phyloP scores from a whole-genome alignment of 2,113 vertebrate genomes.

The Lampris megalopsis region DNA sequence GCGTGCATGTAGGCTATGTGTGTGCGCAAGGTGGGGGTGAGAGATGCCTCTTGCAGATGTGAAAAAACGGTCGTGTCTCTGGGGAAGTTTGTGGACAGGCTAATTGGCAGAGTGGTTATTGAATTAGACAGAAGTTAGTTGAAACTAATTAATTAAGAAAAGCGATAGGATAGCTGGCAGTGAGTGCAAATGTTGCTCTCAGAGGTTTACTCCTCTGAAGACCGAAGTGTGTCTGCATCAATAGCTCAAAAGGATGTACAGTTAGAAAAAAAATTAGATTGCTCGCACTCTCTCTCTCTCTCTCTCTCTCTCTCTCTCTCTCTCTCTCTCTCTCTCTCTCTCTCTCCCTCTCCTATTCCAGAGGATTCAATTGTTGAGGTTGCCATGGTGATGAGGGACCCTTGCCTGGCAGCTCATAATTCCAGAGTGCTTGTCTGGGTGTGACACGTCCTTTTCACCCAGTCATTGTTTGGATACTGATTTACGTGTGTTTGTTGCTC shows the following conservation, averaged over 20 bases:
- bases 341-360: constrained; percentile 18
- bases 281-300: neutral
- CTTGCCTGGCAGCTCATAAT: constrained; percentile 74
- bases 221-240: constrained; percentile 55
- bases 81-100: constrained; percentile 15
- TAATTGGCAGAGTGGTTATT: constrained; percentile 62
- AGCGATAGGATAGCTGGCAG: constrained; percentile 22
- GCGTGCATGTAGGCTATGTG: constrained; percentile 4
- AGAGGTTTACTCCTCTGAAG: constrained; percentile 30
- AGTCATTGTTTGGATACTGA: constrained; percentile 70
- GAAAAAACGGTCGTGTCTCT: constrained; percentile 57
- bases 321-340: constrained; percentile 36
- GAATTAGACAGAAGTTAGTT: constrained; percentile 47
- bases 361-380: constrained; percentile 65
- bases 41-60: constrained; percentile 75
- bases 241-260: constrained; percentile 49
- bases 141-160: constrained; percentile 57
- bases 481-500: constrained; percentile 73
- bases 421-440: constrained; percentile 71
- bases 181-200: constrained; percentile 23
- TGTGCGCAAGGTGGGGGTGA: constrained; percentile 54
- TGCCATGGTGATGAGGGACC: constrained; percentile 73
- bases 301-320: constrained; percentile 37
- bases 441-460: constrained; percentile 80
- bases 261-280: constrained; percentile 32